These are phyloP conservation scores for Nycticebus coucang DNA, from an alignment of 2,113 vertebrate genomes.

Conservation along the genomic window DNA sequence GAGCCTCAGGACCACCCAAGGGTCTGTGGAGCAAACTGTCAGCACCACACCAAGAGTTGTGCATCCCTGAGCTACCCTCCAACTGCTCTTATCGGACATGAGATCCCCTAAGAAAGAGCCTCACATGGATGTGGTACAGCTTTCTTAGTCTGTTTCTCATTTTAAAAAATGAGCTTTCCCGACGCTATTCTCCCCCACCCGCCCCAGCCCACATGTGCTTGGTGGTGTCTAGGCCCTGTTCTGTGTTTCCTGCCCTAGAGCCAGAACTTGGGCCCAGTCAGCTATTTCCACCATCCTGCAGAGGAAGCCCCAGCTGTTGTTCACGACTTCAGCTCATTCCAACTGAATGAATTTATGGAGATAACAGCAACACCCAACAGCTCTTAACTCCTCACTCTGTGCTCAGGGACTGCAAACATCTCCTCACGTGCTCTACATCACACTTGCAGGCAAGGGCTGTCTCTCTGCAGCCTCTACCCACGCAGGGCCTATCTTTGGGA, in stretches of 20 bases:
- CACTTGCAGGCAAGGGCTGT: no score
- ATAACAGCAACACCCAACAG: no score
- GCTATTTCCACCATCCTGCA: background rate
- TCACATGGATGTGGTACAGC: background rate
- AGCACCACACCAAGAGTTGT: background rate
- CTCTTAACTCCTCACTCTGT: background rate
- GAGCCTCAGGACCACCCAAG: background rate
- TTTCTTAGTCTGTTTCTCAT: background rate
- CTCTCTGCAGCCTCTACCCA: background rate
- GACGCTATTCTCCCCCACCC: background rate
- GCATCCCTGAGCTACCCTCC: background rate
- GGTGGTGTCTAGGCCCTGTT: background rate
- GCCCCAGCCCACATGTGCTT: no score
- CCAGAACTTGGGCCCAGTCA: background rate
- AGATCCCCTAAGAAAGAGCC: background rate
- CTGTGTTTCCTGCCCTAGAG: background rate
- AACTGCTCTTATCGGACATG: background rate
- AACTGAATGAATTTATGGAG: background rate
- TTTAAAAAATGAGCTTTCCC: background rate
- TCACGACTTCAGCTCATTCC: background rate
- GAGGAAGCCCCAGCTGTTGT: background rate
- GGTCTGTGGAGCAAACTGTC: background rate
- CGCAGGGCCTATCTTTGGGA: background rate
- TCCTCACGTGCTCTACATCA: background rate
- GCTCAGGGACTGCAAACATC: background rate